A percentile compares a stretch with the other conserved stretches of the same genome.
Conservation (phyloP, 2,888 invertebrate genomes). For the Nineta flava region DNA sequence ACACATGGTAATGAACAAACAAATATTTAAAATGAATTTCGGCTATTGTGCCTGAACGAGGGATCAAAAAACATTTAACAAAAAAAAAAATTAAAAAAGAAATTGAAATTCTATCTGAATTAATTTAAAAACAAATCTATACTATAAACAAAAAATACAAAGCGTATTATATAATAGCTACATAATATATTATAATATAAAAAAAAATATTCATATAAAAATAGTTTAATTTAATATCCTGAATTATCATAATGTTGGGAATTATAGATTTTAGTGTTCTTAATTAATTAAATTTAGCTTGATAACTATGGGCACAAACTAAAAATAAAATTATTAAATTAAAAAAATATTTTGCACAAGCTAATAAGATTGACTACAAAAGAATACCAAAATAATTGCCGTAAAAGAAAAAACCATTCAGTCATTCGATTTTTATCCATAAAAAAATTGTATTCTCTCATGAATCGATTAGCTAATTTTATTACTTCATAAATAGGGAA, state of each 20-base stretch:
- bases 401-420: no score
- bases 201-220: not conserved
- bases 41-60: conserved; percentile 30
- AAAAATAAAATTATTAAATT: conserved; percentile 23
- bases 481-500: no score
- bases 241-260: not conserved
- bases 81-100: conserved; percentile 28
- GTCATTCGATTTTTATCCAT: no score
- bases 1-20: conserved; percentile 10
- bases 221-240: not conserved
- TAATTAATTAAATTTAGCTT: conserved; percentile 25
- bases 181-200: not conserved
- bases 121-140: conserved; percentile 21
- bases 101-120: conserved; percentile 15
- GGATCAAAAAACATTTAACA: conserved; percentile 25
- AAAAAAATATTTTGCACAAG: conserved; percentile 19
- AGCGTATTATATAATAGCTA: conserved; percentile 7
- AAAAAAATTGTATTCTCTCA: no score
- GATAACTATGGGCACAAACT: conserved; percentile 32
- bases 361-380: conserved; percentile 10
- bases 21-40: conserved; percentile 18
- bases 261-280: not conserved
- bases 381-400: not conserved
- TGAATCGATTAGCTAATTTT: no score
- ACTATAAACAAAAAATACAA: conserved; percentile 12